Evolutionary conservation across 2,113 vertebrate genomes (phyloP), one percentile per base, ranked within the genome.

Genomic region (Scartelaos histophorus): DNA sequence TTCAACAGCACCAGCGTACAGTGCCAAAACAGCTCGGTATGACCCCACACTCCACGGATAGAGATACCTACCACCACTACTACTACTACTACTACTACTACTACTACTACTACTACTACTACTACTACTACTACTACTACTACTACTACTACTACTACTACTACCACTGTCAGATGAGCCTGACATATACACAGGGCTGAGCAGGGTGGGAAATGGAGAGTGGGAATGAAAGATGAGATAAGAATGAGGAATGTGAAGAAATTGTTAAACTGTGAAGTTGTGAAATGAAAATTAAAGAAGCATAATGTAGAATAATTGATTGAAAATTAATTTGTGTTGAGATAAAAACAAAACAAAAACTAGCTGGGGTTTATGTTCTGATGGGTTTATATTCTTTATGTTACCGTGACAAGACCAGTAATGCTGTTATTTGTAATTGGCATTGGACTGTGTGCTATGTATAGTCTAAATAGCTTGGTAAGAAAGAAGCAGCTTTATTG

Each of bases 1-100:
- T 99, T 99, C 94, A 99, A 99, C 94, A 99, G 98, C 93, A 98
- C 98, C 93, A 99, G 97, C 3, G 96, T 99, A 79, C 97, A 99
- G 89, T 99, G 98, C 92, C 97, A 99, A 93, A 98, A 99, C 92
- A 99, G 96, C 89, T 98, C 97, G 92, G 97, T 99, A 89, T 49
- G 87, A 85, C 84, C 87, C 75, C 73, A 79, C 84, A 83, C 69
- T 84, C 87, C 82, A 79, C 47, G 71, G n/a, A n/a, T n/a, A 25
- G 83, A 83, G 86, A 85, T 61, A 45, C 76, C 83, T 74, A 67
- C 76, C n/a, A n/a, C n/a, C n/a, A n/a, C n/a, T n/a, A n/a, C n/a
- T n/a, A n/a, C n/a, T n/a, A n/a, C n/a, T n/a, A n/a, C n/a, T n/a
- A n/a, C n/a, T n/a, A n/a, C n/a, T n/a, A n/a, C n/a, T n/a, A n/a